Percentiles rank a stretch among this genome's conserved stretches.
These are phyloP conservation scores for Callinectes sapidus DNA, from an alignment of 2,888 invertebrate species.

Conservation along the genomic window DNA sequence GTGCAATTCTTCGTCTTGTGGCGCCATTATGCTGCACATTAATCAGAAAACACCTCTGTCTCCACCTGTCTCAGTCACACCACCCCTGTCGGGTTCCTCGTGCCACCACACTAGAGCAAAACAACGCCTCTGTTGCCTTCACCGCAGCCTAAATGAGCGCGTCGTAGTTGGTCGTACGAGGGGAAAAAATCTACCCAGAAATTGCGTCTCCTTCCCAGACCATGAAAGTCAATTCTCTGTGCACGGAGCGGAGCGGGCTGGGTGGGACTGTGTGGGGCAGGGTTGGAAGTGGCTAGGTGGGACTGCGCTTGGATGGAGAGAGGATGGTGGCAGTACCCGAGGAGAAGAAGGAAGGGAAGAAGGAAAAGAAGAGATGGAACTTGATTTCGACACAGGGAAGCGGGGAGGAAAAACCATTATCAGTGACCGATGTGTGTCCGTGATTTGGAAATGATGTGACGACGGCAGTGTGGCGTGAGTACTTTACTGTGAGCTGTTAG, in stretches of 20 bases:
- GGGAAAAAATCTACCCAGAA: not conserved
- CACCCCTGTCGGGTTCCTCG: not conserved
- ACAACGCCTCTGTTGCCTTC: conserved; percentile 17
- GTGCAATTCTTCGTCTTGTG: not conserved
- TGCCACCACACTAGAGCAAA: not conserved
- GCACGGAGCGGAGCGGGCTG: not conserved
- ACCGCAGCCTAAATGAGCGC: conserved; percentile 9
- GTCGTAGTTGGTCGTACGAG: conserved; percentile 1
- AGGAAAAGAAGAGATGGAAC: not conserved
- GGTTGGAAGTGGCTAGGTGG: not conserved
- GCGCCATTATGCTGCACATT: not conserved
- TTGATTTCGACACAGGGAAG: conserved; percentile 5
- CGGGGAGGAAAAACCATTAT: not conserved
- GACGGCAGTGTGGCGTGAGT: not conserved
- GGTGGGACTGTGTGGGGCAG: not conserved
- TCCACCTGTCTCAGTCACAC: conserved; percentile 3
- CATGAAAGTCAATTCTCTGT: conserved; percentile 18
- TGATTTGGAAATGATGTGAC: not conserved
- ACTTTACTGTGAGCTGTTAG: not conserved
- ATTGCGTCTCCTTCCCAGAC: conserved; percentile 19
- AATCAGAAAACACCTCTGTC: not conserved
- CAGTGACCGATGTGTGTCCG: conserved; percentile 2
- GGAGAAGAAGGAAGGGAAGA: not conserved
- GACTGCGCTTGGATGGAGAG: not conserved
- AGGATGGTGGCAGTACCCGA: not conserved